Percentiles rank a stretch among this genome's conserved stretches.
Evolutionary conservation across 1,140 invertebrate genomes (phyloP).

Genomic region (Hyphantria cunea): DNA sequence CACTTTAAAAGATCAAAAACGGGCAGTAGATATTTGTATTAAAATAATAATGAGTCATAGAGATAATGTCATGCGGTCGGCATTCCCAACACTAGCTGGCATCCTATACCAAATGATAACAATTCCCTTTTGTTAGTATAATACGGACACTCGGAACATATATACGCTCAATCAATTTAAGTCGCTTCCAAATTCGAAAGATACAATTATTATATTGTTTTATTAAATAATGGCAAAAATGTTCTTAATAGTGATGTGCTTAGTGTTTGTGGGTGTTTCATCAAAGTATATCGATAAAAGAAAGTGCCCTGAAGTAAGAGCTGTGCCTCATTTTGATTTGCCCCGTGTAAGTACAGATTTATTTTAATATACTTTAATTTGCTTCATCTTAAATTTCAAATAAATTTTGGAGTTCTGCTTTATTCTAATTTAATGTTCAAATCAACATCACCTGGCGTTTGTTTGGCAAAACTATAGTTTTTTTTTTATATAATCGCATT

Average conservation of each 20-base stretch:
- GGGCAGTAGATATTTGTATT: conserved; percentile 34
- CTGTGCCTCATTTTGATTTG: conserved; percentile 73
- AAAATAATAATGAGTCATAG: conserved; percentile 63
- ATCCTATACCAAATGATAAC: conserved; percentile 77
- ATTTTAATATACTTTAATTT: no score
- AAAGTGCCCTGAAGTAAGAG: conserved; percentile 74
- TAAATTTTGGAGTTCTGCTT: no score
- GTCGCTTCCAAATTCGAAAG: not conserved
- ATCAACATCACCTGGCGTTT: no score
- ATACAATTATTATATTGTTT: not conserved
- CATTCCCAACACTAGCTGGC: conserved; percentile 70
- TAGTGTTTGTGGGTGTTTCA: conserved; percentile 37
- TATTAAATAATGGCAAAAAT: conserved; percentile 42
- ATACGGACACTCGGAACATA: conserved; percentile 49
- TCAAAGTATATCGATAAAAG: conserved; percentile 65
- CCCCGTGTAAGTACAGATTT: conserved; percentile 50
- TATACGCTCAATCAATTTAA: conserved; percentile 46
- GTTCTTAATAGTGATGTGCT: conserved; percentile 39
- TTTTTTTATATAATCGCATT: no score
- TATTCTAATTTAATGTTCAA: no score
- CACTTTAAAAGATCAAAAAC: conserved; percentile 17
- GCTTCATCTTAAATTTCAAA: no score
- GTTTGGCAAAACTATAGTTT: no score
- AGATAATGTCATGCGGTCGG: conserved; percentile 73
- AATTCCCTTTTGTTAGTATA: conserved; percentile 72